These are phyloP conservation scores for Ferrisia virgata DNA, from an alignment of 2,888 invertebrate species.

Conservation along the genomic window DNA sequence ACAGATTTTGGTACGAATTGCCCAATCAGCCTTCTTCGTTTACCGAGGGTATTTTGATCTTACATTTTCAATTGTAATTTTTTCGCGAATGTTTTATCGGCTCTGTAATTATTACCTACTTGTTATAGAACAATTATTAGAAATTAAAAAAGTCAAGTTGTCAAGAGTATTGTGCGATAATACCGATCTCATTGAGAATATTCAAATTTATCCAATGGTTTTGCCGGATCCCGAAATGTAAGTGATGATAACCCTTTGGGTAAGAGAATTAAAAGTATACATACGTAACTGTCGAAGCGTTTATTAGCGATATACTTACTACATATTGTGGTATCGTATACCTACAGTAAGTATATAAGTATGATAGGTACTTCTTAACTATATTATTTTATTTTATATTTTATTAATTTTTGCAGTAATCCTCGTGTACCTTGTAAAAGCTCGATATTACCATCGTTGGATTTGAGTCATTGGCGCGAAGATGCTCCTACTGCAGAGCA, in stretches of 20 bases:
- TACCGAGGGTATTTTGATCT: conserved; percentile 58
- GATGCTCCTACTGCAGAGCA: conserved; percentile 51
- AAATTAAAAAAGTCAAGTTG: conserved; percentile 75
- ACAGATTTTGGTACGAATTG: conserved; percentile 92
- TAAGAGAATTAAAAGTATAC: background rate
- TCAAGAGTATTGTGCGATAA: conserved; percentile 87
- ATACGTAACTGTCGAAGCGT: background rate
- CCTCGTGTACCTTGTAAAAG: conserved; percentile 88
- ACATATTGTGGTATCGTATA: no score
- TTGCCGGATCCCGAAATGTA: conserved; percentile 89
- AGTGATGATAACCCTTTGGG: conserved; percentile 54
- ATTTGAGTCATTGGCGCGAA: conserved; percentile 88
- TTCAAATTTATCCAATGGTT: conserved; percentile 89
- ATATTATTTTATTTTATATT: no score
- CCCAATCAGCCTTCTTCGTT: conserved; percentile 89
- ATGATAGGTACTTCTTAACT: no score
- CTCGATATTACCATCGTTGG: conserved; percentile 81
- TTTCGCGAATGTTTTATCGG: background rate
- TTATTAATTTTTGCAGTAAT: conserved; percentile 66
- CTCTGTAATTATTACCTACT: background rate
- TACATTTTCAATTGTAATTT: background rate
- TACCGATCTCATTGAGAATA: conserved; percentile 85
- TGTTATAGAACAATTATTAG: conserved; percentile 70
- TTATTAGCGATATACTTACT: background rate
- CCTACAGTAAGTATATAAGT: no score